Base-by-base conservation (phyloP, 2,113 vertebrate species). In the Clarias macrocephalus region DNA sequence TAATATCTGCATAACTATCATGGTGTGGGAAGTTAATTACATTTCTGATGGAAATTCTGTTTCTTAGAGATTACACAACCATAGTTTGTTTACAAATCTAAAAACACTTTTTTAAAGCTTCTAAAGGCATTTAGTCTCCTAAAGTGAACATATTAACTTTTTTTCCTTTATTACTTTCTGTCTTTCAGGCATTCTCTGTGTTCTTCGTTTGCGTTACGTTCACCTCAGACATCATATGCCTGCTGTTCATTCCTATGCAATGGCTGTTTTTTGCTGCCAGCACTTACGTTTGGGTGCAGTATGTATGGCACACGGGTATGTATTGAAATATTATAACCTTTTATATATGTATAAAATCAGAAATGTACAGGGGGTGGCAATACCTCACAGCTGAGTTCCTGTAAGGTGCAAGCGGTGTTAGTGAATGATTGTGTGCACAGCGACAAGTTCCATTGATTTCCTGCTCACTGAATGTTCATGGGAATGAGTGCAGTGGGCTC, bases 131-230 rank as follows among this genome's bases (percentile, higher is more conserved):
- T 12, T 13, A 28, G 23, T 62, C 56, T 16, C 30, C 11, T 73
- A 63, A 33, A 60, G 30, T 10, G 30, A 28, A 15, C 19, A 2
- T 57, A 28, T 62, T 28, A 15, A 48, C 72, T 30, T 23, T 15
- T 48, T 23, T 15, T 68, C 28, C 8, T 19, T 3, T 81, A 1
- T 65, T 76, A 63, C 6, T 87, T 15, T 73, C 88, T 13, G 19
- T 82, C 86, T 37, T 94, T 19, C 90, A 99, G 98, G 98, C 98
- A 82, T 99, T 99, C 92, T 99, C 98, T 87, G 98, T 99, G 91
- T 99, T 99, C 95, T 99, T 99, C 89, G 97, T 99, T 70, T 99
- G 98, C 94, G 97, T 99, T 93, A 97, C 98, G 33, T 99, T 99
- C 92, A 99, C 98, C 0, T 99, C 98, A 88, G 98, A 99, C 95